Evolutionary conservation across 2,797 vertebrate species (phyloP), one percentile per base, ranked within the genome.

Genomic region (Labeo calbasu): DNA sequence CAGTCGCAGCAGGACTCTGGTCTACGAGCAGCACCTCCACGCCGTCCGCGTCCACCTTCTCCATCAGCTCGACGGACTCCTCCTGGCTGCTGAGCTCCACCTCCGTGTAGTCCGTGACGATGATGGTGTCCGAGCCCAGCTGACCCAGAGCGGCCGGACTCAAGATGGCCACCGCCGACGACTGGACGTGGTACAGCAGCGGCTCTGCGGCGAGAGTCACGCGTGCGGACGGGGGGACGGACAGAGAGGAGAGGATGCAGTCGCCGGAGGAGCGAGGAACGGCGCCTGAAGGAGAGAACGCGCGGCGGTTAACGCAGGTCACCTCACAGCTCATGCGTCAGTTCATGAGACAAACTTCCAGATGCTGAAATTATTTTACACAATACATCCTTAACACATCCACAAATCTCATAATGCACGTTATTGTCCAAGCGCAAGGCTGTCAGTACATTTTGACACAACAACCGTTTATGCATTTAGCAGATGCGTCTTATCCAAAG

Each of bases 71-170:
- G 2, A 91, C 92, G 68, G 89, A 82, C 0, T 81, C 77, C 9
- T 69, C 88, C 8, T 92, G 88, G 23, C 91, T 88, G 85, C 84
- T 88, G 0, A 93, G 92, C 80, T 94, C 94, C 43, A 93, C 90
- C 59, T 95, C 94, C 0, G 94, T 91, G 89, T 94, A 96, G 65
- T 94, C 89, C 0, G 95, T 92, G 46, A 95, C 92, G 0, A 95
- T 87, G 12, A 93, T 92, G 36, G 88, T 72, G 84, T 93, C 93
- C 21, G 93, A 89, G 23, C 92, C 91, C 0, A 89, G 65, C 23
- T 46, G 43, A 46, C 43, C 43, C 43, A 46, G 43, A 46, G 92
- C 88, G 82, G 76, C 82, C n/a, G 89, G 82, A 85, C 90, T 94
- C n/a, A 93, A 77, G 0, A 92, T 61, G 1, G 92, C 91, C 1